phyloP scores from a whole-genome alignment of 2,797 vertebrate species.

The Bradypus variegatus region DNA sequence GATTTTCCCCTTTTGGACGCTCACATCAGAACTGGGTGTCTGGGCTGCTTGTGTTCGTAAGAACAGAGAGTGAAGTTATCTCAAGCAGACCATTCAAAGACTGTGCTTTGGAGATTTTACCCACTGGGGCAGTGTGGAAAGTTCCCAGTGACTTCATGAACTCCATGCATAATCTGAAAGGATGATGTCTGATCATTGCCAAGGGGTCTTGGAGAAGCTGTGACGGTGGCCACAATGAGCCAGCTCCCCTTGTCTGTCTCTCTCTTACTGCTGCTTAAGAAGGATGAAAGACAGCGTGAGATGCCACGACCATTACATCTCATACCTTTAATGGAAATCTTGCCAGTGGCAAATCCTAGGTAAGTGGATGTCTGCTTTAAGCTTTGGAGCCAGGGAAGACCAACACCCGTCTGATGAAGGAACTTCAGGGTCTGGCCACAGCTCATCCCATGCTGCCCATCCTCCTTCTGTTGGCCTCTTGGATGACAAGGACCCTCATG shows the following conservation, averaged over 20 bases:
- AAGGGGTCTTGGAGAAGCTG: neutral
- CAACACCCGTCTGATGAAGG: neutral
- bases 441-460: neutral
- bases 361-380: neutral
- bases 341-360: neutral
- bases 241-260: neutral
- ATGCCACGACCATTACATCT: neutral
- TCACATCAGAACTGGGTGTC: neutral
- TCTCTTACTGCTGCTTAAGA: neutral
- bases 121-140: neutral
- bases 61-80: neutral
- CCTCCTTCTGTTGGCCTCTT: neutral
- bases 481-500: neutral
- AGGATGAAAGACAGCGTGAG: rapidly evolving
- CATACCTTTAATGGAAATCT: neutral
- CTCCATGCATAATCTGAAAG: neutral
- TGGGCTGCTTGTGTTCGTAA: neutral
- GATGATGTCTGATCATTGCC: neutral
- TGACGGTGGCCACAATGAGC: neutral
- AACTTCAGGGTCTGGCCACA: neutral
- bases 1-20: neutral
- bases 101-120: neutral
- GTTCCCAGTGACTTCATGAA: neutral
- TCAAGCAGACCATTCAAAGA: neutral
- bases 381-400: neutral